These are phyloP conservation scores for Pachyseris speciosa DNA, from an alignment of 64 coral and sea anemone species.

Conservation along the genomic window DNA sequence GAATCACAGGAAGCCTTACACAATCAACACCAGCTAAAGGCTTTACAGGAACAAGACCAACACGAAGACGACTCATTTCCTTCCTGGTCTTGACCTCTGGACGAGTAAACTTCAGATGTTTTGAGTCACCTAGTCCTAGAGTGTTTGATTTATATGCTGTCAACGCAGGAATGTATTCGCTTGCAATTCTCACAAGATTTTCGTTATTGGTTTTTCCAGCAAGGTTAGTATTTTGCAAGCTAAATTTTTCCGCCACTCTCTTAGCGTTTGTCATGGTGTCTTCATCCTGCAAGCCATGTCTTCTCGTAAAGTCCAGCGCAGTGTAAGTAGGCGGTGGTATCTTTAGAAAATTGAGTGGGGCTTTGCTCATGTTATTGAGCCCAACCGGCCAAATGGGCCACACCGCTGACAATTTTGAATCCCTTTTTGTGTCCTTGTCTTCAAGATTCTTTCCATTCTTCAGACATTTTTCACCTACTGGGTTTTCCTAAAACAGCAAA, in stretches of 20 bases:
- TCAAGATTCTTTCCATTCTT: background rate
- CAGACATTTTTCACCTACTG: background rate
- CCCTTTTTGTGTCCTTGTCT: background rate
- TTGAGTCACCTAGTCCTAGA: background rate
- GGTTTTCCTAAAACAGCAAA: background rate
- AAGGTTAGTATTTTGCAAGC: background rate
- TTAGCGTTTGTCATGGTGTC: background rate
- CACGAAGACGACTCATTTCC: background rate
- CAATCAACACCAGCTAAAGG: background rate
- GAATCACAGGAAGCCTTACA: constrained; percentile 20
- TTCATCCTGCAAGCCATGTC: background rate
- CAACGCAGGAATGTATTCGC: background rate
- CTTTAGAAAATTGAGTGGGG: background rate
- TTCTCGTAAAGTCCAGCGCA: background rate
- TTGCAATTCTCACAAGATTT: background rate
- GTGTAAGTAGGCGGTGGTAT: background rate
- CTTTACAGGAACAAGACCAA: constrained; percentile 7
- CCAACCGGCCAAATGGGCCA: constrained; percentile 45
- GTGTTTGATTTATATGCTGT: background rate
- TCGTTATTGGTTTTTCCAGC: background rate
- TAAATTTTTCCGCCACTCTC: background rate
- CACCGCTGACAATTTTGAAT: background rate
- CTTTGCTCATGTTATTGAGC: background rate
- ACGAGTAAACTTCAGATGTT: constrained; percentile 8
- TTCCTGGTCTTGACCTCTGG: background rate